Evolutionary conservation across 2,113 vertebrate genomes (phyloP), one percentile per base, ranked within the genome.

Genomic region (Caranx melampygus): DNA sequence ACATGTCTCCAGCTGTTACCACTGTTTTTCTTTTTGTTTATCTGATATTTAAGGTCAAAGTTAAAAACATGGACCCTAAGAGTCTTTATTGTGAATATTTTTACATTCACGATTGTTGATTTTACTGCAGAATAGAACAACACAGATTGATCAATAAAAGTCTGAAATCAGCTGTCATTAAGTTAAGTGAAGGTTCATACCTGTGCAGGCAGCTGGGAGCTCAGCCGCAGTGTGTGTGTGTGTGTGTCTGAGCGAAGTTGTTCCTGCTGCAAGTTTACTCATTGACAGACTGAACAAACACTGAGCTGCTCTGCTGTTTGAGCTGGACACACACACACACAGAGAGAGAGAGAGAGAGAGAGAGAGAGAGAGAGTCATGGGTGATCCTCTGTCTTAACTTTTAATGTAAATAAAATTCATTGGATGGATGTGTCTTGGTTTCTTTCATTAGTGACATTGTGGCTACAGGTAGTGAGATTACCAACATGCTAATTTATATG

Each of bases 281-380:
- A 87, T 75, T 79, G 52, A 87, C 83, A 72, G 61, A 20, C 68
- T 82, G 87, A 89, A 79, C 85, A 86, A 82, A 91, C 81, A 89
- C 18, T 3, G 66, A 81, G 45, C 37, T 26, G 31, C 47, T 81
- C 57, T 8, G 35, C 57, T 52, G 79, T 16, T 55, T 45, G 49
- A 81, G 58, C 83, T 67, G n/a, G 44, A 44, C 45, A 44, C 66
- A 34, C 44, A 21, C 33, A 26, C 11, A 35, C 15, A 49, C 26
- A 49, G 40, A 70, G 18, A 55, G n/a, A 55, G 2, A 26, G 6
- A 66, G 18, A 21, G 14, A 31, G 15, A 61, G 6, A 37, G 34
- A 1, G 20, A 5, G 20, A 20, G 10, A 51, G 18, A 52, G 45
- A 44, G 26, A 26, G 26, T 26, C 26, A 26, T 26, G 1, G 26